phyloP scores from a whole-genome alignment of 2,888 invertebrate species.

The Ophion slaviceki region DNA sequence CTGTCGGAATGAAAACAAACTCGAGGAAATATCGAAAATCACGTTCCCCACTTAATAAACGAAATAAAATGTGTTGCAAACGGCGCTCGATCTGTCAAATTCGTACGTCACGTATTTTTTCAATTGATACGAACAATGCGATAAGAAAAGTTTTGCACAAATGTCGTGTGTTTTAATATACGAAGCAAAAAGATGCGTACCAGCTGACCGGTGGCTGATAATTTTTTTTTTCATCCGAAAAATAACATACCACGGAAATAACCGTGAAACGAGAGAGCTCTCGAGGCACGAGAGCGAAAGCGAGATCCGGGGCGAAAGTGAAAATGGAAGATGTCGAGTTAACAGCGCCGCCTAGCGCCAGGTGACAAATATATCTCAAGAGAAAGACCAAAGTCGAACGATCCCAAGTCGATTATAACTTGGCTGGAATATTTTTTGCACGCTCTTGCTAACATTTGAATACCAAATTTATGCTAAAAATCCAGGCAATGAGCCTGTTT shows the following conservation, averaged over 20 bases:
- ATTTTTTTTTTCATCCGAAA: conserved; percentile 15
- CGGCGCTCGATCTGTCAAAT: conserved; percentile 26
- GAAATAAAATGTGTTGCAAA: neutral
- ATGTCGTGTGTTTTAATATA: conserved; percentile 22
- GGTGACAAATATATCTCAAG: conserved; percentile 1
- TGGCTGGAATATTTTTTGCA: conserved; percentile 13
- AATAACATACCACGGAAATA: conserved; percentile 25
- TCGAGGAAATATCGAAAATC: neutral
- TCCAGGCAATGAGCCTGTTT: conserved; percentile 6
- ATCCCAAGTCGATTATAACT: conserved; percentile 16
- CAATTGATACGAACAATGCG: neutral
- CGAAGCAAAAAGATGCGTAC: conserved; percentile 9
- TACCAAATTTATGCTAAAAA: conserved; percentile 24
- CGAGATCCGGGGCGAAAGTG: conserved; percentile 58
- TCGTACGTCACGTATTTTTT: neutral
- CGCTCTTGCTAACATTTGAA: conserved; percentile 26
- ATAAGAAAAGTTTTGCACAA: conserved; percentile 10
- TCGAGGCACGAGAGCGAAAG: conserved; percentile 49
- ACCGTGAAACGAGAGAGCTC: conserved; percentile 26
- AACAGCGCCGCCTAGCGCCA: conserved; percentile 29
- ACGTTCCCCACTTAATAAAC: neutral
- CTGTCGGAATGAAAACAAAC: neutral
- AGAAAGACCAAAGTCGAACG: conserved; percentile 12
- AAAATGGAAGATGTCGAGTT: conserved; percentile 43
- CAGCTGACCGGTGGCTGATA: conserved; percentile 25